phyloP scores from a whole-genome alignment of 2,888 invertebrate species.

The Acleris laterana region DNA sequence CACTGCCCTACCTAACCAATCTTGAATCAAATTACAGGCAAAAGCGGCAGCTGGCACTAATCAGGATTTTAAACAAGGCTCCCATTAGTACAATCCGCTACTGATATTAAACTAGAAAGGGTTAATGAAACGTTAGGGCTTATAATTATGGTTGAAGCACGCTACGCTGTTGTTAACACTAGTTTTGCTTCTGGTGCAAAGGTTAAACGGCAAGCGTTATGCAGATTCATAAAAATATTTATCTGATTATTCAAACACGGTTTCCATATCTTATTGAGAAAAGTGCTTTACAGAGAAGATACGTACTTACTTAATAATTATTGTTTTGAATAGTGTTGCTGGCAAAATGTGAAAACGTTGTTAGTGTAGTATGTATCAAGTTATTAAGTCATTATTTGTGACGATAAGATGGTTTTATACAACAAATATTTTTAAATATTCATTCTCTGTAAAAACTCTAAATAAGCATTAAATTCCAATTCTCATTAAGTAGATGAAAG shows the following conservation, averaged over 20 bases:
- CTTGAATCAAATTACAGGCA: constrained; percentile 13
- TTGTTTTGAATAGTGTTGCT: no score
- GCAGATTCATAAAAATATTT: no score
- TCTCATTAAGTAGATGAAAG: not conserved
- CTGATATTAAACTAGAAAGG: constrained; percentile 21
- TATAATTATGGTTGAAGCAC: constrained; percentile 40
- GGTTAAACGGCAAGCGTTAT: constrained; percentile 37
- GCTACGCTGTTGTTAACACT: constrained; percentile 46
- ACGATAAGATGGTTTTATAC: no score
- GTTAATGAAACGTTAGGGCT: constrained; percentile 33
- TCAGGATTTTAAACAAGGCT: constrained; percentile 9
- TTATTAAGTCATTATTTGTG: no score
- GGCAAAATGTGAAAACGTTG: no score
- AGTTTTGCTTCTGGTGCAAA: constrained; percentile 40
- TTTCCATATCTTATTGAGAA: no score
- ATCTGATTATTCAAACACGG: no score
- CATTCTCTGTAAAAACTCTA: no score
- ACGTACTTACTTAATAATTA: no score
- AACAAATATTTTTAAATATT: no score
- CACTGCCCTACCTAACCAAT: not conserved
- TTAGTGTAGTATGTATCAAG: no score
- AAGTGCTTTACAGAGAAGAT: no score
- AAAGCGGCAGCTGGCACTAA: not conserved
- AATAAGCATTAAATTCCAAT: not conserved
- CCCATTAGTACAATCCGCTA: constrained; percentile 20